Base-by-base conservation (phyloP, 2,888 invertebrate genomes). In the Cheilosia grossa region DNA sequence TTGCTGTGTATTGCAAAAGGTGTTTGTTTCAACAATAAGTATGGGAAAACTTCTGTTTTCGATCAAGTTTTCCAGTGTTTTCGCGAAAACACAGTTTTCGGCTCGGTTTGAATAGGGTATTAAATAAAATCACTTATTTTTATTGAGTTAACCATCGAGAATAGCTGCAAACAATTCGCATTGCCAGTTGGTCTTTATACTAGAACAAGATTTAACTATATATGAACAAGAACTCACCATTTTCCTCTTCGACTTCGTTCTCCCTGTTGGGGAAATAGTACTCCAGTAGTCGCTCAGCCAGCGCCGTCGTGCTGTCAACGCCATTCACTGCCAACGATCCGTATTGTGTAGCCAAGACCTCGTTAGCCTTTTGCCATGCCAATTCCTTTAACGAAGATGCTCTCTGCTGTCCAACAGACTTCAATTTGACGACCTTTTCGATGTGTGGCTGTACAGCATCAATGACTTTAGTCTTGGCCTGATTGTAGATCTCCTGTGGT, bases 221-320 rank as follows among this genome's bases (percentile, higher is more conserved):
- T 24, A 17, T 10, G 7, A 13, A 4, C 21, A 51, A 21, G n/a
- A 53, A 91, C 91, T 91, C 87, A 93, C 93, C 92, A 89, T 92
- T 91, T 91, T 93, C 92, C 74, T 89, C 89, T 58, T 93, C 93
- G 53, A 93, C 93, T 87, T 95, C 94, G 30, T 93, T 93, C 4
- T 92, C 90, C 89, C 93, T 89, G 90, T 93, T 92, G 24, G 95
- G 96, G 87, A 96, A 93, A 90, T 96, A 96, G 89, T 94, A 95
- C 91, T 97, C 96, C 10, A 97, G 91, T 86, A 96, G 93, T 79
- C 94, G 94, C 92, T 96, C 96, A 21, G 96, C 95, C 79, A 95
- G 91, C 2, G 93, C 93, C 19, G 95, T 94, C 56, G 96, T 95
- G 3, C 93, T 93, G 89, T 96, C 96, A 21, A 96, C 93, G 69